Base-by-base conservation (phyloP, 2,113 vertebrate species). In the Phrynosoma blainvillii region DNA sequence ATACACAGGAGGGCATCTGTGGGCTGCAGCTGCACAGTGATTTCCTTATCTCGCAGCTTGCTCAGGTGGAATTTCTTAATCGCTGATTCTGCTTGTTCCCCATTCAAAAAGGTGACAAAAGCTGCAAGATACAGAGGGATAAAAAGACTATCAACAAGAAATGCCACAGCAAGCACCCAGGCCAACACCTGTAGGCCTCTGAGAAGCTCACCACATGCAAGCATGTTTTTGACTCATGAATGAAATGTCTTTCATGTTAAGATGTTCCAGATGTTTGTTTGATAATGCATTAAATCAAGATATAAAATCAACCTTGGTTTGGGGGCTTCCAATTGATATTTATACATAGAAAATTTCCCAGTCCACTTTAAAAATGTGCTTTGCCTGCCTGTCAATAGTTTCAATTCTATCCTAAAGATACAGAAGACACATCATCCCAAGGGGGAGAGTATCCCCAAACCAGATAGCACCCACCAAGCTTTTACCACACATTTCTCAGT, bases 1-100 rank as follows among this genome's bases (percentile, higher is more conserved):
- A 99, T 97, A 27, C 98, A 99, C 0, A 99, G 96, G 30, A 99
- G 96, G 3, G 98, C 97, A 0, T 99, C 98, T 0, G 98, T 98
- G 32, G 98, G 98, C 92, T 99, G 98, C 88, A 99, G 95, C 96
- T 98, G 98, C 87, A 99, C 98, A 0, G 97, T 98, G 84, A 99
- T 97, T 94, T 99, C 98, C 3, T 97, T 94, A 1, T 98, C 98
- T 5, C 98, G 97, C 0, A 99, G 96, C 9, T 62, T 79, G n/a
- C 97, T 96, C 87, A 96, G 96, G 95, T 99, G 98, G 88, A 99
- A 98, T 73, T 97, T 92, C 23, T 93, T 84, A 89, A 99, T 98
- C 88, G 98, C 98, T 0, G 96, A 95, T 86, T 98, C 98, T 0
- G 98, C 98, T 93, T 99, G 98, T 40, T 99, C 98, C 2, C 98